Base-by-base conservation (phyloP, 1,140 invertebrate species). In the Polyergus mexicanus region DNA sequence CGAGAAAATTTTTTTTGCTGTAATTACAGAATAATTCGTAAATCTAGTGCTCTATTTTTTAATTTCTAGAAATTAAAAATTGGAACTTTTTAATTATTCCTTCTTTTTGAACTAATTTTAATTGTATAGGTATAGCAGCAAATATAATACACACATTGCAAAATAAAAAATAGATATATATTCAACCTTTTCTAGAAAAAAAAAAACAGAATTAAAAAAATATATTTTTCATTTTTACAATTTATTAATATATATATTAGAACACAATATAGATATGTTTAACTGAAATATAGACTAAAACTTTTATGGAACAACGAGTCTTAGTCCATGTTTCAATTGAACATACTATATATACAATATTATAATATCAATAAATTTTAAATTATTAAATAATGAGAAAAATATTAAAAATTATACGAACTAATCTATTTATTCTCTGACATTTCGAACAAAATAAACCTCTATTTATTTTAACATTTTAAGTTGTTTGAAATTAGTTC, bases 71-170 rank as follows among this genome's bases (percentile, higher is more conserved):
- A 51, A 28, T 51, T 69, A 22, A 51, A 25, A 69, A 69, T 28
- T 16, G 28, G 6, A 3, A 51, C 1, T 19, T 19, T 13, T 69
- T 51, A 51, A 69, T 19, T 4, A 69, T 19, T 1, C 28, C 25
- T 51, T 32, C 44, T 44, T 68, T 47, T 68, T 68, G 66, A 69
- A 69, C 44, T 51, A 69, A 32, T 51, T 69, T 69, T 63, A 35
- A 35, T 54, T 62, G n/a, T 22, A 7, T 51, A 69, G 32, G 8
- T 22, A 7, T 51, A 69, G 32, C 3, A 69, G 47, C 3, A 32
- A 25, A 69, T 16, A 47, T 69, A 38, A 32, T 32, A 32, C 32
- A 32, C 3, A 38, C 35, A 38, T 3, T 47, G 19, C 2, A 4
- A 69, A 47, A 69, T 47, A 19, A 16, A 28, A 69, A 69, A 28